Conservation (phyloP, 1,140 invertebrate species). For the Diachasma alloeum region DNA sequence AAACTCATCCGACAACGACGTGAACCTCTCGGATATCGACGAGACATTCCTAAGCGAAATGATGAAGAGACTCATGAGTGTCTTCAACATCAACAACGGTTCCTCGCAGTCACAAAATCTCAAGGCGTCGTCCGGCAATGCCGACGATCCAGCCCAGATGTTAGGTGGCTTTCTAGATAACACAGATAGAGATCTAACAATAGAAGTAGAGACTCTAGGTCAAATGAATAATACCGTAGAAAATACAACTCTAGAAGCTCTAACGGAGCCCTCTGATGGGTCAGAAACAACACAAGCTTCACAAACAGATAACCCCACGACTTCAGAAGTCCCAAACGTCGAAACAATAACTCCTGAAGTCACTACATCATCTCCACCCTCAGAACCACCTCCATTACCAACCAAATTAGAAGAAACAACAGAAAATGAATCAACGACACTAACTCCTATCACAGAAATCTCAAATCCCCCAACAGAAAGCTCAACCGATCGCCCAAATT, state of each 20-base stretch:
- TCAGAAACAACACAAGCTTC: conserved; percentile 3
- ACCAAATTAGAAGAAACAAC: background rate
- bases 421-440: background rate
- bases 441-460: conserved; percentile 25
- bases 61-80: conserved; percentile 27
- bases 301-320: background rate
- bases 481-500: background rate
- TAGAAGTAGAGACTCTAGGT: conserved; percentile 14
- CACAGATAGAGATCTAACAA: conserved; percentile 35
- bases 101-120: background rate
- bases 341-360: background rate
- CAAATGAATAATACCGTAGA: background rate
- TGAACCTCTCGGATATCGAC: background rate
- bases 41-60: conserved; percentile 19
- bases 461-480: conserved; percentile 23
- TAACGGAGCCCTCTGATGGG: background rate
- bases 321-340: background rate
- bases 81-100: background rate
- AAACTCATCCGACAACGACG: background rate
- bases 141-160: conserved; percentile 32
- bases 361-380: background rate
- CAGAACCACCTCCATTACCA: background rate
- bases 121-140: background rate
- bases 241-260: background rate
- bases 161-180: conserved; percentile 43